Conservation (phyloP, 2,797 vertebrate genomes). For the Sebastiscus albofasciatus region DNA sequence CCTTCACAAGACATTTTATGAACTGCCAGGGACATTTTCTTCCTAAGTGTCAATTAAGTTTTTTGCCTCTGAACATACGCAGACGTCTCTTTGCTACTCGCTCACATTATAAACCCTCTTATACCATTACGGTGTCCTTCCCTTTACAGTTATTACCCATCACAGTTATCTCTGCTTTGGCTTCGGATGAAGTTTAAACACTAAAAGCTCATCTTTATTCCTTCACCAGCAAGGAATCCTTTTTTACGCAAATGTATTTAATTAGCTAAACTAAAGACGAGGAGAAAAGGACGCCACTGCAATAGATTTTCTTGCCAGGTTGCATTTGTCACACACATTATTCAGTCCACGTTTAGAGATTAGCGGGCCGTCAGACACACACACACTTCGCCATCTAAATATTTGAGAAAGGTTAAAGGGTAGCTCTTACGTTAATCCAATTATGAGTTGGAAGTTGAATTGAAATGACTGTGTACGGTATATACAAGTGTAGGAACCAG, state of each 20-base stretch:
- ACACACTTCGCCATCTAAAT: conserved; percentile 1
- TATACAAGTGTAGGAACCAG: neutral
- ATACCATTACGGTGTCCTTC: neutral
- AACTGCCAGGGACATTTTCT: neutral
- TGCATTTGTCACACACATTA: conserved; percentile 34
- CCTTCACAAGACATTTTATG: neutral
- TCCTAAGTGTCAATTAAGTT: neutral
- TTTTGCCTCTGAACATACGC: neutral
- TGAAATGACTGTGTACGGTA: neutral
- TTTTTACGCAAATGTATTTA: conserved; percentile 14
- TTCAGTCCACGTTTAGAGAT: conserved; percentile 20
- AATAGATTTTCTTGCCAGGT: conserved; percentile 8
- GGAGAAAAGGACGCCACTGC: neutral
- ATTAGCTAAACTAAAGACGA: conserved; percentile 13
- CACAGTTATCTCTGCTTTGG: neutral
- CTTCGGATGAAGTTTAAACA: conserved; percentile 5
- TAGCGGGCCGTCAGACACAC: neutral
- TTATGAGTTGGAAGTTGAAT: conserved; percentile 1
- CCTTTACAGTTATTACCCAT: neutral
- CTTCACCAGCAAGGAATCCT: neutral
- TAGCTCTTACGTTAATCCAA: conserved; percentile 5
- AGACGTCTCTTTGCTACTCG: neutral
- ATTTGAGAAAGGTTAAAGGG: conserved; percentile 8
- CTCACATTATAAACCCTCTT: neutral
- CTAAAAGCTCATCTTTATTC: conserved; percentile 11